Evolutionary conservation across 2,888 invertebrate genomes (phyloP).

Genomic region (Laothoe populi): DNA sequence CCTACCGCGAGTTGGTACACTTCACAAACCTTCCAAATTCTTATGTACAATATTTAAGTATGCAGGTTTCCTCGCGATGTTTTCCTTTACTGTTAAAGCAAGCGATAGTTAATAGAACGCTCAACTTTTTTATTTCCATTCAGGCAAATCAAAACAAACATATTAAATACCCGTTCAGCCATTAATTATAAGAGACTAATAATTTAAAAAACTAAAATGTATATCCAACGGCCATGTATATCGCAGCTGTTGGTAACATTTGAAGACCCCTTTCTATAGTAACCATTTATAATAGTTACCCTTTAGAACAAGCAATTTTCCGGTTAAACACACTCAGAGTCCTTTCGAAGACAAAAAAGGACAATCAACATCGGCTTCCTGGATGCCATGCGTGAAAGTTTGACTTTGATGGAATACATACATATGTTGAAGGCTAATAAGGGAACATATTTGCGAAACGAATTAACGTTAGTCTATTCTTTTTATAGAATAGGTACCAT

Average conservation of each 20-base stretch:
- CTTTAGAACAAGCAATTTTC: constrained; percentile 16
- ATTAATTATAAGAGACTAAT: not conserved
- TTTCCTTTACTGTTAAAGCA: too few relatives aligned
- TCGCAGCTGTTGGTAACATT: not conserved
- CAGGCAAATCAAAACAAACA: too few relatives aligned
- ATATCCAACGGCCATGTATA: not conserved
- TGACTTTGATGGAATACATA: constrained; percentile 25
- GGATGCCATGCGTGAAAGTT: constrained; percentile 26
- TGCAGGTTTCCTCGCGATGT: too few relatives aligned
- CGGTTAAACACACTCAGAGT: constrained; percentile 11
- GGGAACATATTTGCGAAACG: not conserved
- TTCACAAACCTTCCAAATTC: too few relatives aligned
- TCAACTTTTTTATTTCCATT: too few relatives aligned
- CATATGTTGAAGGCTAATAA: constrained; percentile 11
- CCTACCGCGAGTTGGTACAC: too few relatives aligned
- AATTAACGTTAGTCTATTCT: not conserved
- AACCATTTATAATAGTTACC: not conserved
- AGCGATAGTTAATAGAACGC: too few relatives aligned
- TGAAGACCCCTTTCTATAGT: not conserved
- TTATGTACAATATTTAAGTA: too few relatives aligned
- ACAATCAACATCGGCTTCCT: constrained; percentile 22
- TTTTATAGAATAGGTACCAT: not conserved
- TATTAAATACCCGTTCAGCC: too few relatives aligned
- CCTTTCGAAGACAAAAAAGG: constrained; percentile 18
- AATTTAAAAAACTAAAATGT: not conserved